Evolutionary conservation across 1,140 invertebrate genomes (phyloP).

Genomic region (Micrasema longulum): DNA sequence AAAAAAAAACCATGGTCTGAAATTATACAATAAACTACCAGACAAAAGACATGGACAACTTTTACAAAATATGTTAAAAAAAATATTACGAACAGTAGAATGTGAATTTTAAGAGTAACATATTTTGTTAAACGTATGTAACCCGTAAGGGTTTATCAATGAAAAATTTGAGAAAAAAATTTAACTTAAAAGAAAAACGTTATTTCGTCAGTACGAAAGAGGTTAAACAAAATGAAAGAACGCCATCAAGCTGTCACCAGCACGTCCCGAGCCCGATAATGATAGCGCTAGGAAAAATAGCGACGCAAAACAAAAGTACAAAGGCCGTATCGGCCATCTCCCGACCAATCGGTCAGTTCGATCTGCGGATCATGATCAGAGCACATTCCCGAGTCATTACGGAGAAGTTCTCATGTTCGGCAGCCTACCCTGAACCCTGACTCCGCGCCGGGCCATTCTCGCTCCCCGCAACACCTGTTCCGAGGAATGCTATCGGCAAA

Average conservation of each 20-base stretch:
- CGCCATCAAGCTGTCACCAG: conserved; percentile 45
- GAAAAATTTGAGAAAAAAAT: too few species aligned
- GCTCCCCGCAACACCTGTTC: conserved; percentile 2
- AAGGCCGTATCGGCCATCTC: conserved; percentile 47
- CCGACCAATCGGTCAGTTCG: conserved; percentile 47
- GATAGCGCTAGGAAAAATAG: conserved; percentile 37
- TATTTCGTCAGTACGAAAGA: background rate
- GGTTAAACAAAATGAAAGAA: conserved; percentile 36
- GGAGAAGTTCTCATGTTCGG: conserved; percentile 43
- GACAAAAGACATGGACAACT: too few species aligned
- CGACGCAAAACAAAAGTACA: conserved; percentile 45
- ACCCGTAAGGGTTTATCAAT: too few species aligned
- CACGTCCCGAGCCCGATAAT: conserved; percentile 35
- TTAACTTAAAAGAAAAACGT: too few species aligned
- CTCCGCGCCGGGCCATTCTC: background rate
- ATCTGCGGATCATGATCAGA: conserved; percentile 50
- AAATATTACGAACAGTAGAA: too few species aligned
- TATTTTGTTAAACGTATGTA: too few species aligned
- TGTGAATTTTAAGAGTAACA: too few species aligned
- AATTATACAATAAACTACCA: too few species aligned
- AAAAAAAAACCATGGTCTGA: too few species aligned
- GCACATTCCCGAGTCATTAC: conserved; percentile 44
- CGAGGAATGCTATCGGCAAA: too few species aligned
- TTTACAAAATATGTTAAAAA: too few species aligned
- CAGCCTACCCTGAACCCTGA: conserved; percentile 35